Evolutionary conservation across 2,888 invertebrate species (phyloP), one percentile per base, ranked within the genome.

Genomic region (Ecdyonurus torrentis): DNA sequence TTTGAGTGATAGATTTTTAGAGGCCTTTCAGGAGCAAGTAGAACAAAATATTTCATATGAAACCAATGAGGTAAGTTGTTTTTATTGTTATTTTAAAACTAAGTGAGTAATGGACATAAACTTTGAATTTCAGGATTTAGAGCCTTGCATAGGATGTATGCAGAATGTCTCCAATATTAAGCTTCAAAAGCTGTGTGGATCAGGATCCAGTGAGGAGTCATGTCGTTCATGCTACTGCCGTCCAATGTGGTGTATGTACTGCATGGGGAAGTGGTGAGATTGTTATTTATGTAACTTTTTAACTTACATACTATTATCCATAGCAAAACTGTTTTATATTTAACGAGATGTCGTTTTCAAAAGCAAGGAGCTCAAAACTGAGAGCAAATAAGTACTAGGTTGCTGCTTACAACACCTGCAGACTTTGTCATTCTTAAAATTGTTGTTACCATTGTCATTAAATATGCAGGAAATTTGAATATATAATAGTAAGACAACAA

Each of bases 81-180:
- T 23, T 20, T 62, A 18, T 52, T 24, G 5, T 20, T 63, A 60
- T 18, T 5, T 55, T 58, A 22, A 3, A 20, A 62, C 50, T 60
- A 52, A 58, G 24, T 63, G 61, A 25, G 22, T 64, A 66, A 61
- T 60, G 52, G 10, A 23, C 2, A 23, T 15, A 23, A 23, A 15
- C 63, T 66, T 66, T 65, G 67, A 67, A 70, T 72, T 63, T 72
- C 68, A 91, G 86, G 86, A 87, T 66, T 72, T 84, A 52, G 92
- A 93, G 66, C 79, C 81, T 64, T 95, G 95, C 71, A 89, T 93
- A 66, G 94, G 94, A 1, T 95, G 95, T 71, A 89, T 93, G 87
- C 84, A 87, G 70, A 80, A 79, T 19, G 75, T 75, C 23, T 86
- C 94, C 0, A 86, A 91, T 73, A 86, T 89, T 61, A 94, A 91